A percentile compares a stretch with the other conserved stretches of the same genome.
Conservation (phyloP, 2,888 invertebrate genomes). For the Chelonus formosanus region DNA sequence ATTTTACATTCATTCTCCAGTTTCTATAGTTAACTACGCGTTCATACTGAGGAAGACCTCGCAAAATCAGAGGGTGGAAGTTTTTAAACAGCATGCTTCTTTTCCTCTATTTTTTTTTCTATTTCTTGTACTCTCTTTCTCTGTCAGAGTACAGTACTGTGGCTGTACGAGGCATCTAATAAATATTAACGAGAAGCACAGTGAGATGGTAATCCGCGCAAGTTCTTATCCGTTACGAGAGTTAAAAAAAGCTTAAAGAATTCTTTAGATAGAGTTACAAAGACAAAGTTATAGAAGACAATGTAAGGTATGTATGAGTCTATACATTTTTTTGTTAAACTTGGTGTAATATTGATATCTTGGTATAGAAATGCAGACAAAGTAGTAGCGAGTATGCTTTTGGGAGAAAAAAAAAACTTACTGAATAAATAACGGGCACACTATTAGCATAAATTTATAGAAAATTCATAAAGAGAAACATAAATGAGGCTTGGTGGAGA, state of each 20-base stretch:
- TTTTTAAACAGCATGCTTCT: slow-evolving; percentile 39
- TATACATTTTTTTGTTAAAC: too few species aligned
- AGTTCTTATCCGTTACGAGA: slow-evolving; percentile 48
- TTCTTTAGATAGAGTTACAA: slow-evolving; percentile 40
- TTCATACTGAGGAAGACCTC: slow-evolving; percentile 25
- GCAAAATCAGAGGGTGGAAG: slow-evolving; percentile 51
- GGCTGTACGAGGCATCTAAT: slow-evolving; percentile 51
- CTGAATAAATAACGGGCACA: too few species aligned
- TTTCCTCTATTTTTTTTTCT: background rate
- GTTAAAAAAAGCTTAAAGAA: slow-evolving; percentile 27
- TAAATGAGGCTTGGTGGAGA: slow-evolving; percentile 28
- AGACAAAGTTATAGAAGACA: slow-evolving; percentile 24
- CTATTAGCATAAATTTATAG: too few species aligned
- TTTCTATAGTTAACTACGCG: slow-evolving; percentile 12
- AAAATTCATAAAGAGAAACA: too few species aligned
- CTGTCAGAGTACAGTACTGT: slow-evolving; percentile 35
- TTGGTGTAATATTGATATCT: too few species aligned
- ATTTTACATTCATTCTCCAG: slow-evolving; percentile 11
- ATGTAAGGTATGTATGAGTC: too few species aligned
- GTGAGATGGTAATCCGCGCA: slow-evolving; percentile 59
- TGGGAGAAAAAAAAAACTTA: too few species aligned
- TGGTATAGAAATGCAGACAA: too few species aligned
- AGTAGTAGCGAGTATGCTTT: too few species aligned
- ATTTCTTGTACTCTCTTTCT: slow-evolving; percentile 19
- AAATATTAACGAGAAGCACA: slow-evolving; percentile 61